Conservation (phyloP, 2,888 invertebrate species). For the Chalcosyrphus nemorum region DNA sequence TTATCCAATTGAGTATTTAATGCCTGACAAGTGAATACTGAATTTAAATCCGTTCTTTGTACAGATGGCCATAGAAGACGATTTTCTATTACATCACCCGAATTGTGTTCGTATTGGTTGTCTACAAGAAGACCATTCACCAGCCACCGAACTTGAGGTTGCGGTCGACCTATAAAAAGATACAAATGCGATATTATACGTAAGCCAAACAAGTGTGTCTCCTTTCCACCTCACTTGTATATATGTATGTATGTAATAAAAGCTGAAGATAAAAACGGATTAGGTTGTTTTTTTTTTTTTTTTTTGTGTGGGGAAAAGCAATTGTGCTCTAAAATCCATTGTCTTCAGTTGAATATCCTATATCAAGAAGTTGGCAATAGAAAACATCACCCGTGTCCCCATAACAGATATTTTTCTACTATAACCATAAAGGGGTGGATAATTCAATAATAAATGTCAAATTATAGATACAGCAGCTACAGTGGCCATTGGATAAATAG, state of each 20-base stretch:
- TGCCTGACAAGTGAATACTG: conserved; percentile 94
- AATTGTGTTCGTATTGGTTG: conserved; percentile 92
- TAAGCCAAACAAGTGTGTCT: conserved; percentile 30
- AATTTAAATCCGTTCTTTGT: conserved; percentile 90
- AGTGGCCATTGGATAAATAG: conserved; percentile 37
- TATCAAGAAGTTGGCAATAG: conserved; percentile 29
- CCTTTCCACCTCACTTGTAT: neutral
- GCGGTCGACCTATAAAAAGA: conserved; percentile 86
- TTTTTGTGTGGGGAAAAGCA: conserved; percentile 18
- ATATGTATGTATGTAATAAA: conserved; percentile 16
- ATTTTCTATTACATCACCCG: conserved; percentile 93
- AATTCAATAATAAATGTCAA: conserved; percentile 63
- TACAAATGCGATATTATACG: neutral
- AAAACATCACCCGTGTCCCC: conserved; percentile 38
- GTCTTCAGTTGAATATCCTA: conserved; percentile 27
- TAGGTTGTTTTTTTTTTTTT: conserved; percentile 39
- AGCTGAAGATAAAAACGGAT: conserved; percentile 46
- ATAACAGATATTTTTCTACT: conserved; percentile 51
- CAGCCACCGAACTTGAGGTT: conserved; percentile 92
- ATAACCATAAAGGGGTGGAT: conserved; percentile 49
- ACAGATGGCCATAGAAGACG: conserved; percentile 89
- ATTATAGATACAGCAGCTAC: conserved; percentile 54
- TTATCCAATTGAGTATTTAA: conserved; percentile 92
- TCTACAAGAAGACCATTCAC: conserved; percentile 91
- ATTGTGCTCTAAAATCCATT: conserved; percentile 26